Evolutionary conservation across 2,888 invertebrate species (phyloP), one percentile per base, ranked within the genome.

Genomic region (Osmoderma eremita): DNA sequence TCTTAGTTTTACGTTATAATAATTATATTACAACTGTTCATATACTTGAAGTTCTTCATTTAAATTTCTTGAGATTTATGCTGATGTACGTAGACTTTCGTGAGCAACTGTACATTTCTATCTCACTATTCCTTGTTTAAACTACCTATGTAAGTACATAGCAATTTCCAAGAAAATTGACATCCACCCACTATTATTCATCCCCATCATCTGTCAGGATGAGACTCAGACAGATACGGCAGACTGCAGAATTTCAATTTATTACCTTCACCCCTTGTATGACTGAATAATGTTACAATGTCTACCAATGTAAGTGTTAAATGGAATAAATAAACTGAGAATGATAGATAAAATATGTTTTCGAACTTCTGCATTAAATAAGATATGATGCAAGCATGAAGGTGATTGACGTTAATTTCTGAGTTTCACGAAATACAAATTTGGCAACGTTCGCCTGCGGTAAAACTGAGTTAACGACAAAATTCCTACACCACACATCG

Each of bases 321-420:
- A 10, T 36, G 5, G 36, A 36, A 36, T 4, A 36, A 10, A 36
- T 36, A 36, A 36, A 36, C 5, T 36, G 4, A 20, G 1, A 22
- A 18, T 12, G 20, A 8, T 30, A 12, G 49, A 22, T 20, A 49
- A n/a, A 49, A n/a, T 24, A 24, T 50, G 24, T 24, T 12, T 42
- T 42, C 17, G n/a, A 24, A 2, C 1, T 30, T 24, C 24, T 50
- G 24, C 24, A 13, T 50, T 12, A 12, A 8, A 13, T 24, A 24
- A 50, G 22, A 50, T 24, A 50, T 50, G 24, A 50, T 20, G 20
- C 5, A 12, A 5, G 39, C 12, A 41, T 56, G 41, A 8, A 22
- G 15, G 41, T 41, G 39, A 56, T 56, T 56, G 22, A 20, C 56
- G n/a, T n/a, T n/a, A 22, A n/a, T 56, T 56, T 18, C 56, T 39